Evolutionary conservation across 64 coral and sea anemone species (phyloP).

Genomic region (Dendrophyllia cribrosa): DNA sequence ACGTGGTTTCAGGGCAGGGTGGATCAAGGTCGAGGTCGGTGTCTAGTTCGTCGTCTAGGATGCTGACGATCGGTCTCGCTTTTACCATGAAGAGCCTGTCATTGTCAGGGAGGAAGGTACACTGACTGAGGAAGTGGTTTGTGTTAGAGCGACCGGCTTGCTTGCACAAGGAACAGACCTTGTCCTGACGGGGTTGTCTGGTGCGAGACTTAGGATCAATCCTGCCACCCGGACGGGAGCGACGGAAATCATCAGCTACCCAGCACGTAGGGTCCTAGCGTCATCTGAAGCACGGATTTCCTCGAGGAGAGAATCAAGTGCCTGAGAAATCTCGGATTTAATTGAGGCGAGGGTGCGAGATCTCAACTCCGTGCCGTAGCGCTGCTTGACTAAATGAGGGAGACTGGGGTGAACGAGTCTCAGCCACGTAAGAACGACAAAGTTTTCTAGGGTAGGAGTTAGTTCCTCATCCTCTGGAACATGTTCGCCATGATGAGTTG

Average conservation of each 20-base stretch:
- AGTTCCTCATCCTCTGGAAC: conserved; percentile 33
- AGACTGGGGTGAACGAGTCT: conserved; percentile 33
- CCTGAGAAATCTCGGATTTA: conserved; percentile 41
- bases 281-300: conserved; percentile 49
- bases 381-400: conserved; percentile 40
- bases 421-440: conserved; percentile 46
- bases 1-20: background rate
- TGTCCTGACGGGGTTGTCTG: background rate
- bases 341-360: conserved; percentile 48
- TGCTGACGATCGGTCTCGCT: conserved; percentile 60
- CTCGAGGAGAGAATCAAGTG: conserved; percentile 30
- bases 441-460: conserved; percentile 37
- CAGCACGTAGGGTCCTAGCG: conserved; percentile 25
- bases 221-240: background rate
- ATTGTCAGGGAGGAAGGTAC: conserved; percentile 31
- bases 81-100: conserved; percentile 48
- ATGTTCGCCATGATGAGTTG: conserved; percentile 22
- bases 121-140: conserved; percentile 61
- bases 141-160: conserved; percentile 24
- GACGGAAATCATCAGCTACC: background rate
- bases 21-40: background rate
- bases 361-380: conserved; percentile 60
- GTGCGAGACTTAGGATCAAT: background rate
- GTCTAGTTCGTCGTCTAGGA: conserved; percentile 7
- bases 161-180: conserved; percentile 15